These are phyloP conservation scores for Busseola fusca DNA, from an alignment of 2,888 invertebrate species.

Conservation along the genomic window DNA sequence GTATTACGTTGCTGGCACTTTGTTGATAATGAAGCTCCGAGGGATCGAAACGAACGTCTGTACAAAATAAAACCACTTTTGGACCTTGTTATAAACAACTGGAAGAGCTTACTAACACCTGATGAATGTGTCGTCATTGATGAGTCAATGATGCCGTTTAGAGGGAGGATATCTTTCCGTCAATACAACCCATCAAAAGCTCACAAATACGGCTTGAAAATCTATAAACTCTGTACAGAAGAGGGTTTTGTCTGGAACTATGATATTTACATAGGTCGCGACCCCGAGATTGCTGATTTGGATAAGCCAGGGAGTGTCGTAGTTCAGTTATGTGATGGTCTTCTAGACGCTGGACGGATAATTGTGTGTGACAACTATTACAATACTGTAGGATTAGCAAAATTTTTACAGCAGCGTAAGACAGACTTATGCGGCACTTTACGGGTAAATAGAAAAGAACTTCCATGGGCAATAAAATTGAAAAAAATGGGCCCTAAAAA, in stretches of 20 bases:
- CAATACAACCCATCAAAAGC: constrained; percentile 52
- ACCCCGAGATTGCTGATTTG: constrained; percentile 36
- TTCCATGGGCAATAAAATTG: constrained; percentile 19
- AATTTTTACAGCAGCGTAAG: constrained; percentile 22
- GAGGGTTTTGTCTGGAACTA: constrained; percentile 45
- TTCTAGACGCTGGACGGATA: constrained; percentile 32
- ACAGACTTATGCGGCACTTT: constrained; percentile 38
- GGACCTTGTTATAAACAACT: constrained; percentile 39
- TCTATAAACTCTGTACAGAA: constrained; percentile 44
- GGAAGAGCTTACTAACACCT: constrained; percentile 28
- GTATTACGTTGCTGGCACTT: constrained; percentile 45
- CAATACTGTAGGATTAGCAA: constrained; percentile 31
- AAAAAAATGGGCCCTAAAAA: constrained; percentile 24
- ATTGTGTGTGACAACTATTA: constrained; percentile 38
- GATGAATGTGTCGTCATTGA: constrained; percentile 41
- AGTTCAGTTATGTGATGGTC: constrained; percentile 34
- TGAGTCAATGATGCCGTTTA: constrained; percentile 52
- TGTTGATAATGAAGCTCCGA: constrained; percentile 26
- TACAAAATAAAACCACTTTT: constrained; percentile 45
- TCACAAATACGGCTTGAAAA: constrained; percentile 49
- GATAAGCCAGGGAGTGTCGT: constrained; percentile 47
- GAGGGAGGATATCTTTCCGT: constrained; percentile 32
- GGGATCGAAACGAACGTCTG: constrained; percentile 40
- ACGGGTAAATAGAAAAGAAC: constrained; percentile 29
- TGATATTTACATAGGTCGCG: constrained; percentile 41